Conservation (phyloP, 2,888 invertebrate species). For the Ochropleura plecta region DNA sequence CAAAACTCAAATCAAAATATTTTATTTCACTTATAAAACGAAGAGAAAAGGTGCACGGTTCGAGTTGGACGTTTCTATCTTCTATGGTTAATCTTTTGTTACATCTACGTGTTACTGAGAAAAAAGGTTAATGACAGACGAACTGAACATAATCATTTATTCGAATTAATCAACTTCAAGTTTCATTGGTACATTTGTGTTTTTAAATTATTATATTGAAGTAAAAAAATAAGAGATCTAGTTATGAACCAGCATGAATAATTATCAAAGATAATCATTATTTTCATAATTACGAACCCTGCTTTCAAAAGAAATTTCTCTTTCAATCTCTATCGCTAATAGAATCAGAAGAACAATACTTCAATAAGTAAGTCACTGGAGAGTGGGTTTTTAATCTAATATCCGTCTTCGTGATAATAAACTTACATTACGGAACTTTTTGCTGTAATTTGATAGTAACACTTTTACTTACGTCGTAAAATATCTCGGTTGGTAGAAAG, state of each 20-base stretch:
- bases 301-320: conserved; percentile 27
- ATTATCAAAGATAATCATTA: neutral
- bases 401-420: conserved; percentile 47
- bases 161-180: too few species aligned
- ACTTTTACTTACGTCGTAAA: conserved; percentile 64
- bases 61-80: too few species aligned
- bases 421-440: conserved; percentile 47
- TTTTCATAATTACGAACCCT: neutral
- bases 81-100: too few species aligned
- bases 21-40: too few species aligned
- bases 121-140: too few species aligned
- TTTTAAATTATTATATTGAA: too few species aligned
- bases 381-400: conserved; percentile 53
- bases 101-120: too few species aligned
- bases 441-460: conserved; percentile 57
- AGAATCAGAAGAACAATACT: conserved; percentile 52
- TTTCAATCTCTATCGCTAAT: conserved; percentile 39
- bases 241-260: neutral
- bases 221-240: neutral
- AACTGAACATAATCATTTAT: too few species aligned
- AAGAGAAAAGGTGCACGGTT: too few species aligned
- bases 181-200: too few species aligned
- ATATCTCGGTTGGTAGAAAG: conserved; percentile 44
- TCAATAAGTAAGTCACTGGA: conserved; percentile 41
- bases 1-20: too few species aligned